phyloP scores from a whole-genome alignment of 2,113 vertebrate species.

The Phoenicopterus ruber region DNA sequence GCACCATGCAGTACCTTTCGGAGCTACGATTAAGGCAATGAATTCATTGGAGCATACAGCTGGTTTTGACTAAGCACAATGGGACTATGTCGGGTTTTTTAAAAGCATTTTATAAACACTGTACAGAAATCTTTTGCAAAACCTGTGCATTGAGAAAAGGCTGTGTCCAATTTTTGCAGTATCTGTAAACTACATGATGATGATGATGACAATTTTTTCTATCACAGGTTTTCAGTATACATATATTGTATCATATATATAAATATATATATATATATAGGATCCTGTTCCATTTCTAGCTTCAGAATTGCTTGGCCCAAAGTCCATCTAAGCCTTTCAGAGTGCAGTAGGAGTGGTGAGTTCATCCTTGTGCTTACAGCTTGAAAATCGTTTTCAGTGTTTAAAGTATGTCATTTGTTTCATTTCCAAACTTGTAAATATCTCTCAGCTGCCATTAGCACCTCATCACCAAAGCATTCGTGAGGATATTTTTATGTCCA shows the following conservation, averaged over 20 bases:
- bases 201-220: conserved; percentile 64
- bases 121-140: conserved; percentile 80
- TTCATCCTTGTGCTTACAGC: conserved; percentile 52
- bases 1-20: conserved; percentile 35
- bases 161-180: conserved; percentile 66
- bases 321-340: conserved; percentile 56
- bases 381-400: conserved; percentile 17
- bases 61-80: conserved; percentile 80
- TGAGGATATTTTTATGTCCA: conserved; percentile 65
- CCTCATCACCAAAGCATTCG: conserved; percentile 41
- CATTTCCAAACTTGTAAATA: conserved; percentile 45
- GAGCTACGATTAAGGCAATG: conserved; percentile 53
- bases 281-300: conserved; percentile 51
- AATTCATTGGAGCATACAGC: conserved; percentile 57
- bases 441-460: not conserved
- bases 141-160: conserved; percentile 73
- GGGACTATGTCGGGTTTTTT: conserved; percentile 64
- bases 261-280: conserved; percentile 59
- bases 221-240: conserved; percentile 70
- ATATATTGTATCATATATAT: conserved; percentile 62
- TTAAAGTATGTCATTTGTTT: conserved; percentile 33
- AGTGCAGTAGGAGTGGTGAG: conserved; percentile 56
- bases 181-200: conserved; percentile 64
- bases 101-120: conserved; percentile 76
- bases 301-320: conserved; percentile 59